Percentiles rank a stretch among this genome's conserved stretches.
These are phyloP conservation scores for Periophthalmus modestus DNA, from an alignment of 2,113 vertebrate genomes.

Conservation along the genomic window DNA sequence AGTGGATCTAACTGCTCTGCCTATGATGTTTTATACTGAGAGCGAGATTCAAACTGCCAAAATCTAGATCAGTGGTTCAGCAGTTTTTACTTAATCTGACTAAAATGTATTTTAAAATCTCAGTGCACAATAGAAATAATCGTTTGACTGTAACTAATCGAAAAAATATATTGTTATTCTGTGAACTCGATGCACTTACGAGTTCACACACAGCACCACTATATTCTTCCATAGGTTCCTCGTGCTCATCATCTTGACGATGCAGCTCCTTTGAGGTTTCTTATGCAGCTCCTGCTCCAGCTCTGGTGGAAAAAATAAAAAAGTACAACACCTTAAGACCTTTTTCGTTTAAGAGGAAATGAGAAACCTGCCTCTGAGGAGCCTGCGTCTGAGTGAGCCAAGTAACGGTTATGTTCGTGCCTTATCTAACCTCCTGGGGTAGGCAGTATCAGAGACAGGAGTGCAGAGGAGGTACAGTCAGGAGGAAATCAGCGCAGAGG, in stretches of 20 bases:
- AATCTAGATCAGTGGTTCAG: no score
- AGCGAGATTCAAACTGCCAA: no score
- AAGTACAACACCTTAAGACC: conserved; percentile 53
- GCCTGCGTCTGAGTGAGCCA: conserved; percentile 18
- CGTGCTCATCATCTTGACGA: conserved; percentile 92
- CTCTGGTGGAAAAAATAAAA: conserved; percentile 77
- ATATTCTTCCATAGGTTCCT: conserved; percentile 99
- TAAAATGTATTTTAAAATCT: no score
- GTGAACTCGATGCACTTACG: conserved; percentile 80
- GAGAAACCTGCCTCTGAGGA: conserved; percentile 28
- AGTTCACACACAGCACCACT: conserved; percentile 95
- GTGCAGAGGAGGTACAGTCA: neutral
- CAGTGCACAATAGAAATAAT: neutral
- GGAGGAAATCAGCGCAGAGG: neutral
- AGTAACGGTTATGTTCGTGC: conserved; percentile 19
- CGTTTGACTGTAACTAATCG: no score
- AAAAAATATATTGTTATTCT: no score
- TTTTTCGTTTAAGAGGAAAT: conserved; percentile 38
- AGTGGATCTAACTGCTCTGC: no score
- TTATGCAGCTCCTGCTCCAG: conserved; percentile 89
- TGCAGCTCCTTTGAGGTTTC: conserved; percentile 89
- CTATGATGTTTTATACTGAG: no score
- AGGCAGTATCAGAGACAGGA: conserved; percentile 12
- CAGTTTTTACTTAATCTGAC: no score
- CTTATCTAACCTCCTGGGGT: conserved; percentile 18